A percentile compares a stretch with the other conserved stretches of the same genome.
Evolutionary conservation across 2,113 vertebrate species (phyloP).

Genomic region (Anguilla japonica): DNA sequence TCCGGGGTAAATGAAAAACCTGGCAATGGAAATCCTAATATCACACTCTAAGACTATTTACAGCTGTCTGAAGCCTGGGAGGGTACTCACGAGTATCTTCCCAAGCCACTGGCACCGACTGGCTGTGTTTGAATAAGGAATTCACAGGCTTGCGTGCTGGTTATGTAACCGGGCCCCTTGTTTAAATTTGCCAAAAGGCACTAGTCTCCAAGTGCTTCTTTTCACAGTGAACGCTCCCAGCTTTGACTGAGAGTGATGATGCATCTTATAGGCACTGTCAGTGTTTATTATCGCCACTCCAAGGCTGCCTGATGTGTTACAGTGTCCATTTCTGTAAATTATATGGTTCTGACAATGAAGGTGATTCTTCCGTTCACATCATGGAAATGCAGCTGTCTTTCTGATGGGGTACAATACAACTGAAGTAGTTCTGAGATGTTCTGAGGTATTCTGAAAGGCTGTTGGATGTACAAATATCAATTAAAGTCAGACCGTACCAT

Average conservation of each 20-base stretch:
- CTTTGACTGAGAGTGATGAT: neutral
- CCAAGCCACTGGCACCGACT: neutral
- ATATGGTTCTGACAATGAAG: neutral
- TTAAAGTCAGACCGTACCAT: neutral
- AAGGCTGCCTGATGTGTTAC: neutral
- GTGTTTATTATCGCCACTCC: neutral
- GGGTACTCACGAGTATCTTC: neutral
- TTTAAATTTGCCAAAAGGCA: conserved; percentile 23
- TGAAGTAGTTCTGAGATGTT: neutral
- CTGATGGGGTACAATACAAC: neutral
- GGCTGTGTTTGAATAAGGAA: conserved; percentile 19
- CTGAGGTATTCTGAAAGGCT: neutral
- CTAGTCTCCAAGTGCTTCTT: conserved; percentile 17
- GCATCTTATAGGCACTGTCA: neutral
- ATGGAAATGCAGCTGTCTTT: neutral
- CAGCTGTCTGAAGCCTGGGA: neutral
- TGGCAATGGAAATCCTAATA: neutral
- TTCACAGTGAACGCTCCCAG: conserved; percentile 18
- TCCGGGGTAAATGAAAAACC: neutral
- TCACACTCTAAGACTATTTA: neutral
- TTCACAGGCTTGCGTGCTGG: conserved; percentile 23
- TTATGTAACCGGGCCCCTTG: conserved; percentile 39
- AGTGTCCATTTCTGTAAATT: neutral
- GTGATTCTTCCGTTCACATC: neutral
- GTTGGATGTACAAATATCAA: neutral